Evolutionary conservation across 2,888 invertebrate species (phyloP).

Genomic region (Brachyopa scutellaris): DNA sequence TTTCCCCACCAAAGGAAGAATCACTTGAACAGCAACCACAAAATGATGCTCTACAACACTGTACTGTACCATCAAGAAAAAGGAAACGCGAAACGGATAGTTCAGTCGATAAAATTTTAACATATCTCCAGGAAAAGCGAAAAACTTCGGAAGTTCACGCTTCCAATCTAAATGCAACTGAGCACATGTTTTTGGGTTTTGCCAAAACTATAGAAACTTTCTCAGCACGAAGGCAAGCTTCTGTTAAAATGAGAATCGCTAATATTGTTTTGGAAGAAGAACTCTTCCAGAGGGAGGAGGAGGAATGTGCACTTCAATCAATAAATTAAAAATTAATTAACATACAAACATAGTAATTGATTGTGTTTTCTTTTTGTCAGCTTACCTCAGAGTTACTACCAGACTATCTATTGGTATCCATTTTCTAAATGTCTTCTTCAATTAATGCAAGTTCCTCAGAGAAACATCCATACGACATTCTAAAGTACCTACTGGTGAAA

Average conservation of each 20-base stretch:
- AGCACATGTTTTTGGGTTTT: constrained; percentile 68
- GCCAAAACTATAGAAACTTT: constrained; percentile 70
- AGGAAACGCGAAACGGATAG: constrained; percentile 10
- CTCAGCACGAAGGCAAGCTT: constrained; percentile 57
- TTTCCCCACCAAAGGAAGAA: not conserved
- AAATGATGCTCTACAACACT: not conserved
- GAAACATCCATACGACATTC: too few relatives aligned
- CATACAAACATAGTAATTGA: too few relatives aligned
- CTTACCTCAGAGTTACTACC: too few relatives aligned
- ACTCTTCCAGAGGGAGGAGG: constrained; percentile 55
- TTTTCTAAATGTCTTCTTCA: too few relatives aligned
- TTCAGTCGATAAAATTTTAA: constrained; percentile 7
- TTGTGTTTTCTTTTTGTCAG: too few relatives aligned
- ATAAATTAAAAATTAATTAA: too few relatives aligned
- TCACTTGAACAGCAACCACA: too few relatives aligned
- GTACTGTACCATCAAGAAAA: constrained; percentile 3
- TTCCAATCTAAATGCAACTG: constrained; percentile 20
- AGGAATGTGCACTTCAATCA: too few relatives aligned
- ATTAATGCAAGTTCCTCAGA: too few relatives aligned
- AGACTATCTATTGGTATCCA: too few relatives aligned
- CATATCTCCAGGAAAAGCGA: too few relatives aligned
- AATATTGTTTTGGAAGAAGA: constrained; percentile 70
- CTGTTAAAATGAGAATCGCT: constrained; percentile 61
- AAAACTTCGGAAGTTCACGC: not conserved
- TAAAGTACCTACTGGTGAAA: too few relatives aligned